Evolutionary conservation across 1,140 invertebrate genomes (phyloP), one percentile per base, ranked within the genome.

Genomic region (Helicoverpa zea): DNA sequence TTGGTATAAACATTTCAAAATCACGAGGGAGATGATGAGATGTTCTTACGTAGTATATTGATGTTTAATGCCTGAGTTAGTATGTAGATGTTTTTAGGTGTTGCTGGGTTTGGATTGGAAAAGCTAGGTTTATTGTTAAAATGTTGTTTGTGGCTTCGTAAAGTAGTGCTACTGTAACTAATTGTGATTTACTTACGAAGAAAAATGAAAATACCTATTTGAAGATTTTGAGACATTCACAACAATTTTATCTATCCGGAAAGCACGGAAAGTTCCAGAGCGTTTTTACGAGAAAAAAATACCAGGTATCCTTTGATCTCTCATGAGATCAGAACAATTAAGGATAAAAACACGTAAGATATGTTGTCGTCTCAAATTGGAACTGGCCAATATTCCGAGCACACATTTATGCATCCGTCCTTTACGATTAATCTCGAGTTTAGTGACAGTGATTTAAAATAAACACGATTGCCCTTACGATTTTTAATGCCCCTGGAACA

Each of bases 401-500:
- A 78, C 64, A 52, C 66, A 81, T 82, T 83, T 73, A 72, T 79
- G 52, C 79, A 70, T 59, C 66, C 73, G 64, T 83, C 81, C 81
- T 83, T 83, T 75, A 58, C 78, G 73, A 83, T 80, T 79, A 61
- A 80, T 83, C 68, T 73, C 59, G 30, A 64, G 82, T 80, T 80
- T 66, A 80, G 79, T 77, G 81, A 80, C 80, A 81, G 83, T 59
- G 66, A 78, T 80, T 83, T 82, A 82, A 82, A 83, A 88, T 86
- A 84, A 85, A 90, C 86, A 81, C 80, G 80, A 86, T 87, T 86
- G 89, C 88, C 90, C 91, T 92, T 90, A 91, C 86, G 80, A 90
- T 93, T 94, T 93, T 93, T 90, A 91, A 91, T 91, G 86, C 85
- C 87, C 90, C 86, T 88, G 88, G 85, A 93, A 92, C 93, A 94